These are phyloP conservation scores for Pyxicephalus adspersus DNA, from an alignment of 2,113 vertebrate genomes.

Conservation along the genomic window DNA sequence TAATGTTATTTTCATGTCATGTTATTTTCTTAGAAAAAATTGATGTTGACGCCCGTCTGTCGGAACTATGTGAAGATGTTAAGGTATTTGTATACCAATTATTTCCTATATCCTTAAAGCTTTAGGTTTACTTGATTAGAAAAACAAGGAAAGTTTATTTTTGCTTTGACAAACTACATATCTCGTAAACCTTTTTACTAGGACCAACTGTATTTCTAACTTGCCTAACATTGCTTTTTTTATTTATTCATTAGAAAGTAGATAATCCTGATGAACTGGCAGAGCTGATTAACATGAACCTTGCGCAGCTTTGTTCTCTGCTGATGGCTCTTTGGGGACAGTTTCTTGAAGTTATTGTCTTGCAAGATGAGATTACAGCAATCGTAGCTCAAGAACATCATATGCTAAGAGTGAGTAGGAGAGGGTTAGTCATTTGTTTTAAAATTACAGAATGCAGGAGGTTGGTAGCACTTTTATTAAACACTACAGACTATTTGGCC, in stretches of 20 bases:
- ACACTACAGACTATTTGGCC: not conserved
- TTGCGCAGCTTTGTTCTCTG: conserved; percentile 96
- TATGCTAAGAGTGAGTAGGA: conserved; percentile 84
- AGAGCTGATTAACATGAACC: conserved; percentile 98
- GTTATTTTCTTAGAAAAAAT: conserved; percentile 86
- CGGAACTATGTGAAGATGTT: conserved; percentile 91
- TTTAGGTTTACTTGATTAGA: too few species aligned
- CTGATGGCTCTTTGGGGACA: conserved; percentile 98
- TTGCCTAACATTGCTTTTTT: conserved; percentile 13
- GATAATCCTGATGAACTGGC: conserved; percentile 96
- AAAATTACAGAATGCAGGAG: too few species aligned
- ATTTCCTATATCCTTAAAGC: too few species aligned
- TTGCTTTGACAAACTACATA: too few species aligned
- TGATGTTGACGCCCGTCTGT: conserved; percentile 89
- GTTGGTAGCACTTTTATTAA: not conserved
- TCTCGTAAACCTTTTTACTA: too few species aligned
- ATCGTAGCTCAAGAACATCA: conserved; percentile 91
- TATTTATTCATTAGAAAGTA: conserved; percentile 75
- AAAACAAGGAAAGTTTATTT: too few species aligned
- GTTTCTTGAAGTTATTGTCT: conserved; percentile 90
- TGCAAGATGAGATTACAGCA: conserved; percentile 86
- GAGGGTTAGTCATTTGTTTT: not conserved
- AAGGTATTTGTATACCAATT: conserved; percentile 77
- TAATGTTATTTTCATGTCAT: not conserved
- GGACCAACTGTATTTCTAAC: too few species aligned